phyloP scores from a whole-genome alignment of 1,140 invertebrate genomes.

The Drosophila pectinifera region DNA sequence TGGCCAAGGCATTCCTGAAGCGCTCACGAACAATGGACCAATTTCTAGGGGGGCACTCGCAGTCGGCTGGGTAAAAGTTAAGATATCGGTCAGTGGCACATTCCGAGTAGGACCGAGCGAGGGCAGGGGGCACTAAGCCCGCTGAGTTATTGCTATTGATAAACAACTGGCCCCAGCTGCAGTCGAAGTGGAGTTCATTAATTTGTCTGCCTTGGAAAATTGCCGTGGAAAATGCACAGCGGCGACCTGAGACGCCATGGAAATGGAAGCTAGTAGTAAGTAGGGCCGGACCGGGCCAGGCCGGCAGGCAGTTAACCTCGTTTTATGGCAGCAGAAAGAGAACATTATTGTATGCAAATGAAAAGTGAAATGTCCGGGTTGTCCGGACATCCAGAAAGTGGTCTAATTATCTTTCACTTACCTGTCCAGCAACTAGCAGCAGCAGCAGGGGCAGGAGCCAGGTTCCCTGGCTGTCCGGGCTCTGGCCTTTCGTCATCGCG shows the following conservation, averaged over 20 bases:
- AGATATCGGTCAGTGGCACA: slow-evolving; percentile 83
- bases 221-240: slow-evolving; percentile 68
- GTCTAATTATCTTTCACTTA: slow-evolving; percentile 61
- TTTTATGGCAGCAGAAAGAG: slow-evolving; percentile 57
- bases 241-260: slow-evolving; percentile 35
- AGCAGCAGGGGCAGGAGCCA: slow-evolving; percentile 49
- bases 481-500: slow-evolving; percentile 55
- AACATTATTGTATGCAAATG: slow-evolving; percentile 81
- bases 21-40: slow-evolving; percentile 63
- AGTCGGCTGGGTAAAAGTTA: slow-evolving; percentile 69
- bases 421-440: slow-evolving; percentile 61
- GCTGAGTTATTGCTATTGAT: slow-evolving; percentile 63
- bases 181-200: slow-evolving; percentile 66
- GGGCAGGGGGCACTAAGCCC: slow-evolving; percentile 36
- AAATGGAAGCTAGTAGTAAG: slow-evolving; percentile 31
- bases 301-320: slow-evolving; percentile 57
- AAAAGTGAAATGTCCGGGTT: slow-evolving; percentile 72
- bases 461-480: slow-evolving; percentile 26
- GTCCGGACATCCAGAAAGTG: slow-evolving; percentile 41
- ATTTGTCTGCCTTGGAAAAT: slow-evolving; percentile 75
- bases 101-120: slow-evolving; percentile 17
- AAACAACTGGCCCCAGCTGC: slow-evolving; percentile 68
- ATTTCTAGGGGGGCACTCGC: slow-evolving; percentile 15
- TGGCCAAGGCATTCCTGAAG: slow-evolving; percentile 55
- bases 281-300: slow-evolving; percentile 23